Evolutionary conservation across 2,113 vertebrate species (phyloP), one percentile per base, ranked within the genome.

Genomic region (Rhombomys opimus): DNA sequence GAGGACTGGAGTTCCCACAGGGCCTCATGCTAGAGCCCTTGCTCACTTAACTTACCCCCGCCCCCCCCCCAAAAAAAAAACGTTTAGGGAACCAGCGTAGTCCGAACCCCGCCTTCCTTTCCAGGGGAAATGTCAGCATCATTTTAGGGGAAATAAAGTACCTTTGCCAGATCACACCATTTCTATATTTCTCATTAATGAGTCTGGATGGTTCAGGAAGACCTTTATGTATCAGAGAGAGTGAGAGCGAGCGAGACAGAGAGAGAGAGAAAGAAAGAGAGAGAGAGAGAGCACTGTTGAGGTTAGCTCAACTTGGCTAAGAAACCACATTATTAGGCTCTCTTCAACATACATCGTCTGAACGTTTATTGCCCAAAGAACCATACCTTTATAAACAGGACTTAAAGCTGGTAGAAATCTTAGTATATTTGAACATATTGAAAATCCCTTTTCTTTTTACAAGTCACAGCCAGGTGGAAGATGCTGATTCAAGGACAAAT

Each of bases 131-230:
- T 38, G 70, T 75, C 52, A 80, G 4, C 73, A 87, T 20, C 1
- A 7, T 38, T 41, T 85, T 85, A 84, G 14, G 50, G 13, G 30
- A 95, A 96, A 75, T 0, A 70, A 35, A 35, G 32, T 87, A 15
- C 8, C 32, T 94, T 90, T 35, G 30, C 11, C 14, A 68, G 27
- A 88, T 38, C 27, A 67, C 23, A 57, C 0, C 46, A 32, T 89
- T 50, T 77, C 59, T 18, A 57, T 73, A 54, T 57, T 68, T 92
- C 52, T 93, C 70, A n/a, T 54, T 93, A 72, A 95, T 52, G 54
- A 70, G 52, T 27, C 38, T 76, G 10, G 22, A 57, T 67, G 23
- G 22, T 30, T 68, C n/a, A 30, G 32, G 4, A 70, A 10, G 27
- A 86, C 7, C 50, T 4, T 61, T 22, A 4, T 75, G 12, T 57